Base-by-base conservation (phyloP, 2,113 vertebrate genomes). In the Uria lomvia region DNA sequence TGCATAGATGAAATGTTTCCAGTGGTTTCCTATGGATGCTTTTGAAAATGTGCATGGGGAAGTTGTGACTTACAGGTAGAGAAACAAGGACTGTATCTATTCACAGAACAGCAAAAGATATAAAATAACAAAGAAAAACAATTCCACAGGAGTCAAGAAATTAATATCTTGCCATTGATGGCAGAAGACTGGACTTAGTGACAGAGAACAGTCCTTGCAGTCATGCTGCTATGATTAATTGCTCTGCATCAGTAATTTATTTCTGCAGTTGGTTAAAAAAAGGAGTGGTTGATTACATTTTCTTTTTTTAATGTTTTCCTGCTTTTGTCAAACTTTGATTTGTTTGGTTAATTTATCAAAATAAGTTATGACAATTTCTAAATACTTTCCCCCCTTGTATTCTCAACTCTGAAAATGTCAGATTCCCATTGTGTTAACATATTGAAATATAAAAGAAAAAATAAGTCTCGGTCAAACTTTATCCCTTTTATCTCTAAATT, bases 341-440 rank as follows among this genome's bases (percentile, higher is more conserved):
- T 65, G 20, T 32, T 30, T 77, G 36, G 23, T 77, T 96, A 93
- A 93, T 84, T 87, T 77, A 95, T 90, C 65, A 93, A 85, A 85
- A 90, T 74, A 90, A 78, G 6, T 67, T 12, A 59, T 50, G 50
- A 63, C 23, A 78, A 75, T 50, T 58, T 75, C 66, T 78, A 75
- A 71, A 45, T 27, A 32, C 4, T 78, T 77, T 58, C 4, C 7
- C 1, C 2, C 5, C 63, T 5, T 62, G 55, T 75, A 72, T 85
- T 94, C 15, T 90, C 11, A 75, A 3, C 11, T 71, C 42, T 34
- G 8, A 78, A 85, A 88, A 38, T 45, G 26, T 53, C 55, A 74
- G 26, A 70, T 81, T 71, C 21, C 2, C 9, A 53, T 53, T 84
- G 4, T 42, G 21, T 70, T 42, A 55, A 29, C 18, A 55, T n/a